Evolutionary conservation across 2,888 invertebrate genomes (phyloP).

Genomic region (Allacma fusca): DNA sequence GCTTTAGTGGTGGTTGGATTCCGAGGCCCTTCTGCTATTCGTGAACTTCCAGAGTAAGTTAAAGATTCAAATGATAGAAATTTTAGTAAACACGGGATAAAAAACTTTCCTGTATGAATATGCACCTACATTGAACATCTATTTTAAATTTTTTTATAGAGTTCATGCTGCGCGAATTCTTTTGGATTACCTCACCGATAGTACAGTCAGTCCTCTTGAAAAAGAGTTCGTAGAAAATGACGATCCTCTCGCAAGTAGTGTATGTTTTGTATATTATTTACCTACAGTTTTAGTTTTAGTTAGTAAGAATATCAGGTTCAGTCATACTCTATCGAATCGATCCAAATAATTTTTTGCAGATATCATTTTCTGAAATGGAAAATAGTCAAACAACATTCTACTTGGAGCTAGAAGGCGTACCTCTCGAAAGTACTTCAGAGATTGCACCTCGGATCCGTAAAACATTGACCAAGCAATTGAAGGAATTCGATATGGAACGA

Average conservation of each 20-base stretch:
- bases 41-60: slow-evolving; percentile 66
- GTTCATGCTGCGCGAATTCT: slow-evolving; percentile 66
- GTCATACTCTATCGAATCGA: too few species aligned
- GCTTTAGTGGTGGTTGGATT: slow-evolving; percentile 73
- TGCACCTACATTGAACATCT: too few species aligned
- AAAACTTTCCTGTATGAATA: too few species aligned
- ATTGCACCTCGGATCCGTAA: slow-evolving; percentile 70
- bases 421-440: slow-evolving; percentile 72
- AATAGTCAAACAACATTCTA: slow-evolving; percentile 76
- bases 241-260: slow-evolving; percentile 81
- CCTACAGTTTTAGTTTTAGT: too few species aligned
- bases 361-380: slow-evolving; percentile 71
- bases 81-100: background rate
- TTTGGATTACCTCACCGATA: slow-evolving; percentile 83
- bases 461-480: slow-evolving; percentile 67
- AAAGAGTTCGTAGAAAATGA: slow-evolving; percentile 82
- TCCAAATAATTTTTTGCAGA: slow-evolving; percentile 22
- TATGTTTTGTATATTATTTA: slow-evolving; percentile 64
- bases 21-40: slow-evolving; percentile 77
- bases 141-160: too few species aligned
- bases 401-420: slow-evolving; percentile 79
- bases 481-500: slow-evolving; percentile 76
- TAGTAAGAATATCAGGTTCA: too few species aligned
- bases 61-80: background rate
- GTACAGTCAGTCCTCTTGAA: slow-evolving; percentile 85